Conservation (phyloP, 2,797 vertebrate genomes). For the Spea hammondii region DNA sequence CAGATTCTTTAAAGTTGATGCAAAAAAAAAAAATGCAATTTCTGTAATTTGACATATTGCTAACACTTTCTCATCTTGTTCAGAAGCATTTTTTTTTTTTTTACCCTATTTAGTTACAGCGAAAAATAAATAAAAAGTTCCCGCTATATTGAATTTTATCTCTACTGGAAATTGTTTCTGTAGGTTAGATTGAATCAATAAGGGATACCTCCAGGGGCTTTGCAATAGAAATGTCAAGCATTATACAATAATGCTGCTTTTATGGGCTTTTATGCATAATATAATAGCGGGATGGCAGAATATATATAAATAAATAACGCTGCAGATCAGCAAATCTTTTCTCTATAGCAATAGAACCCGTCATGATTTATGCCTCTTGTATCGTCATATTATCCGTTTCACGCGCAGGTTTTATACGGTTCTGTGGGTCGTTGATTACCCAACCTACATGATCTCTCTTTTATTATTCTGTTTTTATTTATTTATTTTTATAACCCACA, state of each 20-base stretch:
- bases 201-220: slow-evolving; percentile 15
- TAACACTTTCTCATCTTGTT: no score
- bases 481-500: not conserved
- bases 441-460: not conserved
- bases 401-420: not conserved
- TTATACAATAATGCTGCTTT: slow-evolving; percentile 16
- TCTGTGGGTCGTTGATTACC: slow-evolving; percentile 16
- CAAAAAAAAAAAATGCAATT: no score
- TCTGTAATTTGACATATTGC: no score
- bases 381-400: slow-evolving; percentile 6
- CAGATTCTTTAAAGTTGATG: no score
- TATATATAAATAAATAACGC: not conserved
- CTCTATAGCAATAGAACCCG: not conserved
- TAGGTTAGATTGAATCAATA: slow-evolving; percentile 9
- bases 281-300: not conserved
- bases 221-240: slow-evolving; percentile 14
- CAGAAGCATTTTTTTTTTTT: no score
- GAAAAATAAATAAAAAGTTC: slow-evolving; percentile 11
- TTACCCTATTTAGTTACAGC: not conserved
- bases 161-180: slow-evolving; percentile 1
- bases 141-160: slow-evolving; percentile 3
- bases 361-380: slow-evolving; percentile 12
- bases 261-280: slow-evolving; percentile 25
- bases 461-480: not conserved
- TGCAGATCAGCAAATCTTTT: slow-evolving; percentile 11